phyloP scores from a whole-genome alignment of 2,888 invertebrate species.

The Latheticus oryzae region DNA sequence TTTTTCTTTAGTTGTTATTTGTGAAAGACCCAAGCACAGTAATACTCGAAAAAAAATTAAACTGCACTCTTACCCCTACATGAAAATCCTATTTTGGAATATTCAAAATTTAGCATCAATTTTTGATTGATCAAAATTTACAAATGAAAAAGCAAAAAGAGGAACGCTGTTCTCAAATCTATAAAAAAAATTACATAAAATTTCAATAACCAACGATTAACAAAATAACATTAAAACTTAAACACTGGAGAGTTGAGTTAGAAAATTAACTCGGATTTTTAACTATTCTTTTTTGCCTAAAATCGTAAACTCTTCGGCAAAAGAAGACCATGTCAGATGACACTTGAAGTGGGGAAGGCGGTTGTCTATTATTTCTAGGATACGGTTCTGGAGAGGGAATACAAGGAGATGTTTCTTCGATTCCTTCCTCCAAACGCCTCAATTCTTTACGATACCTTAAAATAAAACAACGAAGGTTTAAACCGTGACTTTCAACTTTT shows the following conservation, averaged over 20 bases:
- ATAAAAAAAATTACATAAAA: conserved; percentile 44
- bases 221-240: conserved; percentile 39
- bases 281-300: conserved; percentile 83
- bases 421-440: conserved; percentile 81
- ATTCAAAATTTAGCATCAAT: conserved; percentile 16
- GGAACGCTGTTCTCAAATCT: conserved; percentile 30
- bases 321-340: conserved; percentile 91
- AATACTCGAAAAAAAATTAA: conserved; percentile 17
- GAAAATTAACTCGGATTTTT: conserved; percentile 64
- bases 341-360: conserved; percentile 74
- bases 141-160: too few species aligned
- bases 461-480: conserved; percentile 33
- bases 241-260: conserved; percentile 37
- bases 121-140: conserved; percentile 34
- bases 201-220: conserved; percentile 45
- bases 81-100: conserved; percentile 33
- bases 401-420: conserved; percentile 76
- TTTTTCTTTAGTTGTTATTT: conserved; percentile 40
- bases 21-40: conserved; percentile 37
- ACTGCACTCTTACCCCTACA: conserved; percentile 29
- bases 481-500: neutral
- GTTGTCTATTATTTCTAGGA: conserved; percentile 70
- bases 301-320: conserved; percentile 95
- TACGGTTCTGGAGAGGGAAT: conserved; percentile 78
- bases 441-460: conserved; percentile 86